Evolutionary conservation across 2,113 vertebrate genomes (phyloP), one percentile per base, ranked within the genome.

Genomic region (Henicopernis longicauda): DNA sequence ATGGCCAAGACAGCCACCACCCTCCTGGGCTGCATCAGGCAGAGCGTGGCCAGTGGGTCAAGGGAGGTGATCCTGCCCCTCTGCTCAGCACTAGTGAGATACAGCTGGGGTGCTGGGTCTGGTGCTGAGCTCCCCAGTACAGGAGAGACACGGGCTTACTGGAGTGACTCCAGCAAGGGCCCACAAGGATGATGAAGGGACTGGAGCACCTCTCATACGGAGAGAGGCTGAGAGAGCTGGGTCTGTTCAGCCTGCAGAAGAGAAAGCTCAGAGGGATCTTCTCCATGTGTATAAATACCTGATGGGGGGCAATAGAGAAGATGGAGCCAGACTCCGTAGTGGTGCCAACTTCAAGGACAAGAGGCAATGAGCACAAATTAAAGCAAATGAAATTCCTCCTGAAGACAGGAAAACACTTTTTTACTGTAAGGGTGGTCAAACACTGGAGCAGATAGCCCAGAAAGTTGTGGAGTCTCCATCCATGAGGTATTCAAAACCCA

Each of bases 11-110:
- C 1, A 5, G 34, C 25, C 72, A 59, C 25, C 20, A 17, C 3
- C 21, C 16, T 52, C 31, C 36, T 32, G 36, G 45, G 10, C 23
- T 31, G 19, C 27, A 12, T 13, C 29, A 38, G 66, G 34, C 57
- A 47, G 40, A 54, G 10, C 4, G 0, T 7, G 34, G 47, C 14
- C 23, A 23, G 22, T 15, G 45, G 34, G 47, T 34, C 3, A 0
- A 62, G 34, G 38, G 34, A n/a, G 17, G 6, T 22, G 6, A 5
- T 38, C 21, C 52, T 87, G 73, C 19, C 31, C 31, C 62, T 59
- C 73, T 70, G 26, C 45, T 59, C 36, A 36, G 36, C 32, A 69
- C 44, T 16, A 21, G 20, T 22, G 52, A 7, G 36, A 31, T 16
- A 42, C 36, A 67, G 19, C 15, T 29, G 67, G 32, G 26, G 4